Conservation (phyloP, 2,888 invertebrate species). For the Agriopis aurantiaria region DNA sequence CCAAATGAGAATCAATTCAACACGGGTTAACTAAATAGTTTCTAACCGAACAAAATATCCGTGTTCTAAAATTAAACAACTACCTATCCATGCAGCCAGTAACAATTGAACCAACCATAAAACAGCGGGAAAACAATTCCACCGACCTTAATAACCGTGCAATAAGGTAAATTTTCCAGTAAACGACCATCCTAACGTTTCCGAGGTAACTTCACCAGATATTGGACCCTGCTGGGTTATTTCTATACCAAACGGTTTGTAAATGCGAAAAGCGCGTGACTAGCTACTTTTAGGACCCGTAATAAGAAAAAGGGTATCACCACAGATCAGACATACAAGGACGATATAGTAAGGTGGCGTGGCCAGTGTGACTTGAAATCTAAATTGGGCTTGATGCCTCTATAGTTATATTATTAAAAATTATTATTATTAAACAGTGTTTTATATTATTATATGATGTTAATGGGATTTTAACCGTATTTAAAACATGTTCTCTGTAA, state of each 20-base stretch:
- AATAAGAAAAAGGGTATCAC: constrained; percentile 48
- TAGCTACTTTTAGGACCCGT: constrained; percentile 53
- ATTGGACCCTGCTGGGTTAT: constrained; percentile 34
- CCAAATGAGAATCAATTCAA: not conserved
- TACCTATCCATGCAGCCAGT: constrained; percentile 24
- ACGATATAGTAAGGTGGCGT: too few relatives aligned
- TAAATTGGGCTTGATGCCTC: too few relatives aligned
- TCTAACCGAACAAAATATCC: not conserved
- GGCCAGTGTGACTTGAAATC: too few relatives aligned
- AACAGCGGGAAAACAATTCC: constrained; percentile 51
- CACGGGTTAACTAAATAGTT: not conserved
- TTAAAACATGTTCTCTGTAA: too few relatives aligned
- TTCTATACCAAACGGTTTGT: constrained; percentile 37
- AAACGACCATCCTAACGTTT: constrained; percentile 38
- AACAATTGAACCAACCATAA: constrained; percentile 44
- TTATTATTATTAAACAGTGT: too few relatives aligned
- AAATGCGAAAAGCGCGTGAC: constrained; percentile 58
- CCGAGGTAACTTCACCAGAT: constrained; percentile 36
- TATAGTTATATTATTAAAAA: too few relatives aligned
- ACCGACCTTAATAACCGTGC: constrained; percentile 46
- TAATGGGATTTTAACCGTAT: too few relatives aligned
- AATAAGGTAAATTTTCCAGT: constrained; percentile 47
- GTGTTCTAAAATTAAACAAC: constrained; percentile 36
- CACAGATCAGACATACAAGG: not conserved
- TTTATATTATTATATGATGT: too few relatives aligned